Base-by-base conservation (phyloP, 2,797 vertebrate species). In the Sphenopsis melanotis region DNA sequence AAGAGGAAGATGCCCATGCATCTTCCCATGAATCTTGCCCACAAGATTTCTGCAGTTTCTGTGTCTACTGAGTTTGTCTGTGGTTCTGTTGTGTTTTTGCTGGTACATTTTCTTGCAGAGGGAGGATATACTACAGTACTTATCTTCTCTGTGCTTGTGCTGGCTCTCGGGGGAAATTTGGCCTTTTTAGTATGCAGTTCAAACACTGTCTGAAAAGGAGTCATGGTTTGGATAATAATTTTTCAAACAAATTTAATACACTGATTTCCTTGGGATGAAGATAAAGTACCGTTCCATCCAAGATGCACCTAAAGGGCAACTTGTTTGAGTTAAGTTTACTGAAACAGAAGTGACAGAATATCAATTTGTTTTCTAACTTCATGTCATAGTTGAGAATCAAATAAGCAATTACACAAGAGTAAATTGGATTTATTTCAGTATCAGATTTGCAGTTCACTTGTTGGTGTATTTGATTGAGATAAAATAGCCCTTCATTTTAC, bases 331-430 rank as follows among this genome's bases (percentile, higher is more conserved):
- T 96, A n/a, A 77, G 95, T 94, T 96, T 96, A 86, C 78, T 81
- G 96, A 97, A 97, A 97, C 91, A 94, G 94, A 97, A 97, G 93
- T 78, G 97, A 97, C 96, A 97, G 97, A 95, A 97, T 97, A 97
- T 97, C 97, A 98, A 82, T 98, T 97, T 96, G 91, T 91, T 90
- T 97, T 95, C 94, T 96, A 96, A 96, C 95, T 89, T 92, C 85
- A 69, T 95, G 97, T 96, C 97, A 95, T 97, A 90, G 53, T 96
- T 94, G 84, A 95, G 95, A 97, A 97, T 97, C 96, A 98, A 97
- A 97, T 96, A 97, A 97, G 97, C 94, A 97, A 97, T 97, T 97
- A 97, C 94, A 93, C 30, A 75, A 95, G 71, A 91, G 86, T 93
- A 96, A 97, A 97, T 95, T 94, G 93, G 96, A 98, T 97, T 97